Conservation (phyloP, 2,888 invertebrate species). For the Adelphocoris suturalis region DNA sequence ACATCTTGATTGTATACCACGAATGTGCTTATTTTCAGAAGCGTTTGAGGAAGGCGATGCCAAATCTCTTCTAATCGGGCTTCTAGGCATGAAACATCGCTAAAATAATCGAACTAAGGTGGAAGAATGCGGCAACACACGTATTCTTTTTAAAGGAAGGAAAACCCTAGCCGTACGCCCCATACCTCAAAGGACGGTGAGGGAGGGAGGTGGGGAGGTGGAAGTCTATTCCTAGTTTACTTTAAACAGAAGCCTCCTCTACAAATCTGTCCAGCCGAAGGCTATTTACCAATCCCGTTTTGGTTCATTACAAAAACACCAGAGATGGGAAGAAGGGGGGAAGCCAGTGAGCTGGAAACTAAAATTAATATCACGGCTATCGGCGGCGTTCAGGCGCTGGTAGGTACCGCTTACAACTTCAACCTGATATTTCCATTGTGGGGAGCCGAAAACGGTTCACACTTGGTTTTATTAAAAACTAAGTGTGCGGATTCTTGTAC, state of each 20-base stretch:
- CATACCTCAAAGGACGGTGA: conserved; percentile 55
- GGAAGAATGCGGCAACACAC: conserved; percentile 20
- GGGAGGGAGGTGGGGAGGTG: conserved; percentile 20
- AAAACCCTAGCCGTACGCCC: background rate
- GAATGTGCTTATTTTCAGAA: too few relatives aligned
- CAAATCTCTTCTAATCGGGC: background rate
- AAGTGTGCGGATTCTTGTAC: too few relatives aligned
- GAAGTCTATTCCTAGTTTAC: conserved; percentile 71
- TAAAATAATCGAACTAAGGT: conserved; percentile 13
- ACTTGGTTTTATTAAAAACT: too few relatives aligned
- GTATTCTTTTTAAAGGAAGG: conserved; percentile 27
- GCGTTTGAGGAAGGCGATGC: too few relatives aligned
- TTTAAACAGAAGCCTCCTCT: conserved; percentile 71
- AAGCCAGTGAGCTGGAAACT: conserved; percentile 64
- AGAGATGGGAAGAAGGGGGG: conserved; percentile 13
- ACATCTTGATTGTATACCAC: too few relatives aligned
- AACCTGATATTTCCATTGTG: background rate
- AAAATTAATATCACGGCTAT: conserved; percentile 66
- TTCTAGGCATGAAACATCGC: background rate
- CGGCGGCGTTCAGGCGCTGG: conserved; percentile 22
- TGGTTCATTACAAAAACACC: conserved; percentile 72
- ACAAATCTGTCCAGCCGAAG: conserved; percentile 71
- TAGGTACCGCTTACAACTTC: background rate
- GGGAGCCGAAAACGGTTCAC: background rate
- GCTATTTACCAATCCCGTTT: conserved; percentile 72